phyloP scores from a whole-genome alignment of 1,140 invertebrate genomes.

The Galendromus occidentalis region DNA sequence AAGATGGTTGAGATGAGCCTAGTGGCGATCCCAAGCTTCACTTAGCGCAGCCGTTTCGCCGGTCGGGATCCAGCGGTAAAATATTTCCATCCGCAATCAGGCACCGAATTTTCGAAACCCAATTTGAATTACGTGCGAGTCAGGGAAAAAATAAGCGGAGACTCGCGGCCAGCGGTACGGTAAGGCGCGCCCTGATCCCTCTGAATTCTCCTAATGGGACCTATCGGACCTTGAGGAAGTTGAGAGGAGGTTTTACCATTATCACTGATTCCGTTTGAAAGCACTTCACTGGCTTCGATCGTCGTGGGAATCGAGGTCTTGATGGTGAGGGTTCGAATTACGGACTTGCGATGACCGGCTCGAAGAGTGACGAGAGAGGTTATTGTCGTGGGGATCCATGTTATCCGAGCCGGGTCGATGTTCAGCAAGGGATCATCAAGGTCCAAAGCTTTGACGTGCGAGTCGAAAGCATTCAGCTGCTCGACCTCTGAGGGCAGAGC shows the following conservation, averaged over 20 bases:
- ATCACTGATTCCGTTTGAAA: conserved; percentile 38
- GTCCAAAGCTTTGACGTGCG: background rate
- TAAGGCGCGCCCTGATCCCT: too few species aligned
- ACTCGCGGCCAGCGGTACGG: too few species aligned
- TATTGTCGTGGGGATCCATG: conserved; percentile 20
- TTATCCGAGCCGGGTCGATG: conserved; percentile 19
- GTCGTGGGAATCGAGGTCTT: conserved; percentile 54
- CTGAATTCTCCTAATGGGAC: too few species aligned
- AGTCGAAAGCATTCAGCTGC: background rate
- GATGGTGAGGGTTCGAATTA: conserved; percentile 21
- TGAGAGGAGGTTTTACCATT: conserved; percentile 32
- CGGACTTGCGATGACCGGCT: conserved; percentile 17
- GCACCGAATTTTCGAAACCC: too few species aligned
- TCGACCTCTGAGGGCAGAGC: background rate
- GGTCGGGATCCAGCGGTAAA: too few species aligned
- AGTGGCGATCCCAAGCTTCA: conserved; percentile 16
- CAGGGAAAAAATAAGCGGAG: too few species aligned
- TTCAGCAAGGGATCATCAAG: conserved; percentile 7
- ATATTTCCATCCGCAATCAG: too few species aligned
- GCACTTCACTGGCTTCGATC: conserved; percentile 51
- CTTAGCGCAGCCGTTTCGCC: too few species aligned
- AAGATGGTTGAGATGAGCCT: conserved; percentile 15
- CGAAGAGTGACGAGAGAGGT: conserved; percentile 20
- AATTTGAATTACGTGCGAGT: too few species aligned
- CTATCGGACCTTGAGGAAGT: conserved; percentile 26